Evolutionary conservation across 2,797 vertebrate species (phyloP).

Genomic region (Psittacula derbiana): DNA sequence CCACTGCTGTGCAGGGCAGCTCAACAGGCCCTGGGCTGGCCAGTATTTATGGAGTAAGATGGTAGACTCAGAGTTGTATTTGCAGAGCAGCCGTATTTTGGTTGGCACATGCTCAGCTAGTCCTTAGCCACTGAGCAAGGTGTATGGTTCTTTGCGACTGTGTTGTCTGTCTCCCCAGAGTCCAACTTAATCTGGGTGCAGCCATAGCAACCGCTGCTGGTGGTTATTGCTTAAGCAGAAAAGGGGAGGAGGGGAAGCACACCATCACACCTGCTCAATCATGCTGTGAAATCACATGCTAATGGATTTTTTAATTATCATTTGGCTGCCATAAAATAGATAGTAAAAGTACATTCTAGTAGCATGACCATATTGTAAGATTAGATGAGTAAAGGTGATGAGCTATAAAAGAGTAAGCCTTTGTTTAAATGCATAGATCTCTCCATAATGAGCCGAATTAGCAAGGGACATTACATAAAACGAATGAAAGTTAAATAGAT

Average conservation of each 20-base stretch:
- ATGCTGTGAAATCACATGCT: conserved; percentile 10
- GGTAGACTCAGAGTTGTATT: neutral
- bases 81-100: neutral
- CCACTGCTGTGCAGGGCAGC: neutral
- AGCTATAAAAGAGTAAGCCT: conserved; percentile 40
- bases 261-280: neutral
- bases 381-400: conserved; percentile 52
- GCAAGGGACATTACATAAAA: conserved; percentile 56
- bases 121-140: neutral
- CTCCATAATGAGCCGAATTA: conserved; percentile 55
- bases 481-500: conserved; percentile 49
- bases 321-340: conserved; percentile 38
- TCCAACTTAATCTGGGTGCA: neutral
- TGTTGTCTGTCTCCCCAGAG: neutral
- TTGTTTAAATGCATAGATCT: conserved; percentile 59
- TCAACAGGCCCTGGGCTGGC: neutral
- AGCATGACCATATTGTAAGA: conserved; percentile 25
- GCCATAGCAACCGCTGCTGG: neutral
- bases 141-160: neutral
- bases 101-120: neutral
- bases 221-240: neutral
- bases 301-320: conserved; percentile 6
- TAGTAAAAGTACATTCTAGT: conserved; percentile 26
- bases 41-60: neutral
- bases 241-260: neutral